A percentile compares a stretch with the other conserved stretches of the same genome.
Conservation (phyloP, 2,113 vertebrate species). For the Narcine bancroftii region DNA sequence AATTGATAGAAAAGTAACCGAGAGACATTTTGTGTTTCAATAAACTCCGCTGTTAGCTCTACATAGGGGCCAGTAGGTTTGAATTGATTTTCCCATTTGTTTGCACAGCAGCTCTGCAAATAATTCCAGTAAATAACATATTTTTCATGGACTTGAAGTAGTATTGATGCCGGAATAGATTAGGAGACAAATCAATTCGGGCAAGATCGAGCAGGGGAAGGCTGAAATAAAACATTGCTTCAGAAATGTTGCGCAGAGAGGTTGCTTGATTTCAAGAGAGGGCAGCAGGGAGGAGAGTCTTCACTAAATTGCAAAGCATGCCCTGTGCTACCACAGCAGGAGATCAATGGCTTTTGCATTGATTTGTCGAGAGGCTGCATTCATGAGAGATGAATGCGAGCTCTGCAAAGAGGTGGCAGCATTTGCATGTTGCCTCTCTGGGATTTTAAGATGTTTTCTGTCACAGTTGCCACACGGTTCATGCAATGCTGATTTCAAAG, state of each 20-base stretch:
- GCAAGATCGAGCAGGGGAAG: background rate
- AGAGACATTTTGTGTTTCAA: conserved; percentile 12
- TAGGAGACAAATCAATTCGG: background rate
- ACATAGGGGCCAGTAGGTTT: background rate
- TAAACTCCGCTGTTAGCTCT: background rate
- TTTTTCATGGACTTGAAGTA: background rate
- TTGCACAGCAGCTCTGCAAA: background rate
- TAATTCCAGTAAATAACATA: background rate
- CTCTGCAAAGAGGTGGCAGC: background rate
- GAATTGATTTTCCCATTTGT: conserved; percentile 9
- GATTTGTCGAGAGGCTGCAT: background rate
- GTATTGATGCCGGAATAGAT: background rate
- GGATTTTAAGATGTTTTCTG: background rate
- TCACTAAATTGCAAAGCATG: background rate
- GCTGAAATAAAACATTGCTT: background rate
- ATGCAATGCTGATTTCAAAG: background rate
- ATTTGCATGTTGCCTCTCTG: background rate
- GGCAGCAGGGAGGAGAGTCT: background rate
- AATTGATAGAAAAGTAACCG: conserved; percentile 2
- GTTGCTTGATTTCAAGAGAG: background rate
- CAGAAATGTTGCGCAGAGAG: too few relatives aligned
- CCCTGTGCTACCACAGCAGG: background rate
- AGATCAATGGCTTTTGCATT: background rate
- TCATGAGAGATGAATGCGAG: background rate
- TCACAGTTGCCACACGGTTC: background rate